Evolutionary conservation across 2,888 invertebrate species (phyloP), one percentile per base, ranked within the genome.

Genomic region (Scaptomyza tumidula): DNA sequence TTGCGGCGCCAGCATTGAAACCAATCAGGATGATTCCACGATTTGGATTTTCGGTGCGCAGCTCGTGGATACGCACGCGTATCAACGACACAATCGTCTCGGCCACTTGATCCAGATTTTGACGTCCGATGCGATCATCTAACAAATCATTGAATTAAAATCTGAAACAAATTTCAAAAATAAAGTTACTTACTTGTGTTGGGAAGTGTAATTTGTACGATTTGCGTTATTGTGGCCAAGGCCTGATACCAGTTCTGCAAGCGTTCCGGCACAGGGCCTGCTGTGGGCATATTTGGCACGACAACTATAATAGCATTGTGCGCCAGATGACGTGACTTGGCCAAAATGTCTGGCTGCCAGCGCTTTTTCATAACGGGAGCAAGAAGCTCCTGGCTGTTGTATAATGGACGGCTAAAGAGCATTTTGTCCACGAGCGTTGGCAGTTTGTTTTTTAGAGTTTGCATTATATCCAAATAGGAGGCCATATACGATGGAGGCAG

Each of bases 11-110:
- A 35, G 95, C 94, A 88, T 95, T 95, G 90, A 96, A 95, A 10
- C 97, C 97, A 60, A 96, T 92, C n/a, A 97, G 92, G 64, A 97
- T 94, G 27, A 97, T 94, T 43, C 95, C 95, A 69, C 95, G 93
- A 45, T 94, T 94, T 3, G 95, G 94, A 89, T 94, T 94, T 75
- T 95, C 95, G 5, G 93, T 93, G 83, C 95, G 94, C 4, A 96
- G 91, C 90, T 97, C 96, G 75, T 94, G 94, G 46, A 97, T 94
- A 92, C 95, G 96, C 0, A 95, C 94, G 70, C 95, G 93, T 0
- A 95, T 95, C 9, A 95, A 92, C 16, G 94, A 93, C 33, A 95
- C 93, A 86, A 95, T 93, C 79, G 95, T 95, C 75, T 95, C 95
- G 6, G 95, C 92, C 75, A 94, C 93, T 67, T 93, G 90, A 39